phyloP scores from a whole-genome alignment of 2,113 vertebrate genomes.

The Pedetes capensis region DNA sequence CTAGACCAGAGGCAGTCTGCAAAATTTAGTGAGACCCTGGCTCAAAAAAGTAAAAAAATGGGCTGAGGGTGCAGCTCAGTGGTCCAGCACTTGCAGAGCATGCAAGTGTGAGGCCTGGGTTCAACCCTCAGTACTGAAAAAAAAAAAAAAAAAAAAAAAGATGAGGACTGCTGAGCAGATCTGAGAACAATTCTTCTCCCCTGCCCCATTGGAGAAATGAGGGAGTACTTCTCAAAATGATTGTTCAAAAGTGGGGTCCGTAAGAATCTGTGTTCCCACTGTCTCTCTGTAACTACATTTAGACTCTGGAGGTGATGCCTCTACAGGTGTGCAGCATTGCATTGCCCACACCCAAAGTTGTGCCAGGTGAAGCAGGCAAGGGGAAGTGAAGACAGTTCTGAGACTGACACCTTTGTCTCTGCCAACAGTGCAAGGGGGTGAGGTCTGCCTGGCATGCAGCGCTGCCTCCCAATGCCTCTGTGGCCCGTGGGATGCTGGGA shows the following conservation, averaged over 20 bases:
- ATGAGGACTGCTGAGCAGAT: not conserved
- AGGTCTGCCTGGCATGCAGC: fast-evolving
- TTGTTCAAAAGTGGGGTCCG: not conserved
- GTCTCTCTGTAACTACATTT: not conserved
- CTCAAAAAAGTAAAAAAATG: too few species aligned
- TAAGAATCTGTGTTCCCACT: not conserved
- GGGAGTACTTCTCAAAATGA: not conserved
- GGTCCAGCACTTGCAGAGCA: too few species aligned
- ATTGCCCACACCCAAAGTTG: fast-evolving
- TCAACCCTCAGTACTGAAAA: too few species aligned
- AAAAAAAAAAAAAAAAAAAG: too few species aligned
- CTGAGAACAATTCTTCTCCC: not conserved
- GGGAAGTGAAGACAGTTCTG: not conserved
- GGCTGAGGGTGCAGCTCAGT: too few species aligned
- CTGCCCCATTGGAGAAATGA: not conserved
- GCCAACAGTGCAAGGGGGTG: not conserved
- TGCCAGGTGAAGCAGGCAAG: not conserved
- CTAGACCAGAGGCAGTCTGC: too few species aligned
- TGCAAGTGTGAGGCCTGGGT: too few species aligned
- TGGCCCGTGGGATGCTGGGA: not conserved
- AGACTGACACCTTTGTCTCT: not conserved
- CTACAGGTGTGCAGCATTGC: not conserved
- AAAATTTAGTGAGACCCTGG: too few species aligned
- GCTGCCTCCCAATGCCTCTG: not conserved
- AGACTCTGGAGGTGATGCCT: not conserved